A percentile compares a stretch with the other conserved stretches of the same genome.
Conservation (phyloP, 2,888 invertebrate genomes). For the Synergus laeviventris region DNA sequence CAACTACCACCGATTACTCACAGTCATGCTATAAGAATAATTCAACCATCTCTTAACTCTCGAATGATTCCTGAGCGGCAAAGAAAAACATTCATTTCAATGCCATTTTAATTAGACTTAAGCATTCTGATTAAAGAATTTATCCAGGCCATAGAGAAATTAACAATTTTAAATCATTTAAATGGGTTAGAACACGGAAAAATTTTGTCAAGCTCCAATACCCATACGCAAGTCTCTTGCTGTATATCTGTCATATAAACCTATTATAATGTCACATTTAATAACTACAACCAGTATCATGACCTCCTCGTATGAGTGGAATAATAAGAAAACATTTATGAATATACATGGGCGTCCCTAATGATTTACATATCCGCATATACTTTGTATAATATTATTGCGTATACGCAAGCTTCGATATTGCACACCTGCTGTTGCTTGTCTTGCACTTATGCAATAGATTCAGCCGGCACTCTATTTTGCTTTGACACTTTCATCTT, state of each 20-base stretch:
- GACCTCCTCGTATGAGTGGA: not conserved
- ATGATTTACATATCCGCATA: slow-evolving; percentile 1
- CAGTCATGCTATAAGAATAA: slow-evolving; percentile 3
- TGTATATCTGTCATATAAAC: not conserved
- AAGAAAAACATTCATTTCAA: slow-evolving; percentile 5
- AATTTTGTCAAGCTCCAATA: not conserved
- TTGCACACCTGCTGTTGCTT: slow-evolving; percentile 20
- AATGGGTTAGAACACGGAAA: not conserved
- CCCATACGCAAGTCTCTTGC: not conserved
- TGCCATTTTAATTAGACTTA: slow-evolving; percentile 27
- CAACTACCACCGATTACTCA: slow-evolving; percentile 21
- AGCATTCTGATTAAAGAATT: not conserved
- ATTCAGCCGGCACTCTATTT: slow-evolving; percentile 5
- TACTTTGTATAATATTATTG: slow-evolving; percentile 12
- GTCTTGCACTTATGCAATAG: slow-evolving; percentile 21
- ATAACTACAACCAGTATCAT: not conserved
- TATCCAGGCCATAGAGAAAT: not conserved
- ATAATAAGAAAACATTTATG: slow-evolving; percentile 21
- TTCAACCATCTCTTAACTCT: slow-evolving; percentile 21
- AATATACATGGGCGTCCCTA: slow-evolving; percentile 17
- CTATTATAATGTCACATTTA: slow-evolving; percentile 8
- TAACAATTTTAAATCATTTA: slow-evolving; percentile 6
- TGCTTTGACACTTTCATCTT: slow-evolving; percentile 31
- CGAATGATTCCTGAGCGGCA: not conserved
- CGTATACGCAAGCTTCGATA: not conserved